These are phyloP conservation scores for Pitta sordida DNA, from an alignment of 2,113 vertebrate species.

Conservation along the genomic window DNA sequence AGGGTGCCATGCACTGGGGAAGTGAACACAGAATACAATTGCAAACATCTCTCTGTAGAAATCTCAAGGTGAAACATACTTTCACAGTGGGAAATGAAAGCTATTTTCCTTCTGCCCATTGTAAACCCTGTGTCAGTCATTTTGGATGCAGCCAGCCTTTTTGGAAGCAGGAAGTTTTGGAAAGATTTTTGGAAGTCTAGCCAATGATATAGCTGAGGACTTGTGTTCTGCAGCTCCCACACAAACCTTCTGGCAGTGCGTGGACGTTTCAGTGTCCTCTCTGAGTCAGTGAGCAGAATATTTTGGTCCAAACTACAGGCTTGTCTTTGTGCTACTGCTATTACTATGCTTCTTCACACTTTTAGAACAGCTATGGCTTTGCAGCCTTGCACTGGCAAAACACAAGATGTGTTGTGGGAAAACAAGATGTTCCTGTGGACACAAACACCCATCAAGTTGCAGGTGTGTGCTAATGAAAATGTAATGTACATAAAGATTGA, in stretches of 20 bases:
- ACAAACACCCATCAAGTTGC: background rate
- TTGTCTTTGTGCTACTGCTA: background rate
- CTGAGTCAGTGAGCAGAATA: background rate
- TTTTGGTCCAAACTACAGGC: background rate
- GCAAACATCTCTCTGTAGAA: background rate
- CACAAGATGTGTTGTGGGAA: background rate
- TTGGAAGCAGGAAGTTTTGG: background rate
- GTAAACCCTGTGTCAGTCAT: background rate
- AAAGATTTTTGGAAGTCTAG: background rate
- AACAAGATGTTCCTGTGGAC: background rate
- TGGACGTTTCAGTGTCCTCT: background rate
- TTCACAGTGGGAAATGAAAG: background rate
- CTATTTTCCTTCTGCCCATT: background rate
- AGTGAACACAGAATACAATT: background rate
- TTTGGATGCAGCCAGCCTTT: background rate
- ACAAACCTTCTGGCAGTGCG: background rate
- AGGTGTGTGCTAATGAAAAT: background rate
- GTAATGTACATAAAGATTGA: background rate
- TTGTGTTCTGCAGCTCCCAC: background rate
- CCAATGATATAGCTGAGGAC: background rate
- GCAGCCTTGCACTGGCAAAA: background rate
- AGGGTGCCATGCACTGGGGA: background rate
- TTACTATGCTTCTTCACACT: background rate
- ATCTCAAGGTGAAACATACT: background rate
- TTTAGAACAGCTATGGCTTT: background rate